phyloP scores from a whole-genome alignment of 2,888 invertebrate species.

The Axea sp. region DNA sequence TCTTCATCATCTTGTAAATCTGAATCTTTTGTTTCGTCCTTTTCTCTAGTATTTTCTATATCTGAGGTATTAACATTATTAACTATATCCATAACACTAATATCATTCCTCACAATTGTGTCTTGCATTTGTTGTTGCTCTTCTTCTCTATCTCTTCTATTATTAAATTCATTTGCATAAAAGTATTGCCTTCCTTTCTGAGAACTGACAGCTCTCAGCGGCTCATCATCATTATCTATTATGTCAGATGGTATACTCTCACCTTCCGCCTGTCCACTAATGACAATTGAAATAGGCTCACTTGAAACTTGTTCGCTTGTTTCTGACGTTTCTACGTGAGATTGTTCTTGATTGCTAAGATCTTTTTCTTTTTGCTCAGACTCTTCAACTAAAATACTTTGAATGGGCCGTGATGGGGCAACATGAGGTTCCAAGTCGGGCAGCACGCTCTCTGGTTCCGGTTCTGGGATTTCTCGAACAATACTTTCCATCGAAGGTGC shows the following conservation, averaged over 20 bases:
- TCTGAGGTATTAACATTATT: background rate
- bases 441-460: conserved; percentile 68
- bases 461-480: conserved; percentile 65
- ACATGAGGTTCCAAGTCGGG: conserved; percentile 69
- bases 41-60: background rate
- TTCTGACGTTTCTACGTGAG: too few relatives aligned
- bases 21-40: background rate
- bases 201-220: conserved; percentile 19
- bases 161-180: conserved; percentile 22
- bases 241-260: conserved; percentile 73
- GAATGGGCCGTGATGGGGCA: background rate
- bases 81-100: background rate
- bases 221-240: conserved; percentile 66
- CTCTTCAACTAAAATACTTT: background rate
- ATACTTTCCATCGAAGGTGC: conserved; percentile 63
- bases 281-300: conserved; percentile 65
- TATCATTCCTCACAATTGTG: background rate
- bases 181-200: conserved; percentile 12
- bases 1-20: conserved; percentile 2
- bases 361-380: conserved; percentile 6
- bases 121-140: background rate
- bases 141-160: background rate
- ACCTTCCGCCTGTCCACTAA: conserved; percentile 69
- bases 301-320: too few relatives aligned
- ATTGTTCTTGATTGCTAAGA: conserved; percentile 6